Conservation (phyloP, 2,113 vertebrate species). For the human region DNA sequence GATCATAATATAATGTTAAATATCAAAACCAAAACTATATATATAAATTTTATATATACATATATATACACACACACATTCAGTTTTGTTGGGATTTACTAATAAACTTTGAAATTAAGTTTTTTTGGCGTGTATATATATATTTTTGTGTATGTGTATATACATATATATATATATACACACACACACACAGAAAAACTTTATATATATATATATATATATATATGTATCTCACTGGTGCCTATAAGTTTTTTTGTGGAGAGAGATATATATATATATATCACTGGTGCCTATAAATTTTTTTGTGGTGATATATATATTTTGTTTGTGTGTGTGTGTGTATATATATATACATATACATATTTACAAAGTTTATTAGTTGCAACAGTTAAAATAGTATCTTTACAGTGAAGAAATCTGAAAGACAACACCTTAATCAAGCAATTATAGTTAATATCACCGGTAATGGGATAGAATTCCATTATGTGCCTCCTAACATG, state of each 20-base stretch:
- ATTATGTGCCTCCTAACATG: background rate
- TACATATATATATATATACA: too few relatives aligned
- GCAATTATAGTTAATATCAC: background rate
- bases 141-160: rapidly evolving
- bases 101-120: too few relatives aligned
- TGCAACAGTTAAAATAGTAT: background rate
- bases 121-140: rapidly evolving
- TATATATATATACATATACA: background rate
- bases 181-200: too few relatives aligned
- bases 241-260: too few relatives aligned
- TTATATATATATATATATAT: background rate
- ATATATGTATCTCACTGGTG: too few relatives aligned
- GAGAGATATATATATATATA: too few relatives aligned
- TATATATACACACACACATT: background rate
- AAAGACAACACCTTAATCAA: background rate
- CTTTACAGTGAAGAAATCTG: background rate
- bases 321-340: background rate
- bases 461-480: background rate
- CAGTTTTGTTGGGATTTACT: background rate
- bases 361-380: too few relatives aligned
- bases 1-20: background rate
- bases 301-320: too few relatives aligned
- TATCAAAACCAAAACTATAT: background rate
- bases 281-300: too few relatives aligned
- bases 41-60: too few relatives aligned